Evolutionary conservation across 2,797 vertebrate species (phyloP), one percentile per base, ranked within the genome.

Genomic region (Mus minutoides): DNA sequence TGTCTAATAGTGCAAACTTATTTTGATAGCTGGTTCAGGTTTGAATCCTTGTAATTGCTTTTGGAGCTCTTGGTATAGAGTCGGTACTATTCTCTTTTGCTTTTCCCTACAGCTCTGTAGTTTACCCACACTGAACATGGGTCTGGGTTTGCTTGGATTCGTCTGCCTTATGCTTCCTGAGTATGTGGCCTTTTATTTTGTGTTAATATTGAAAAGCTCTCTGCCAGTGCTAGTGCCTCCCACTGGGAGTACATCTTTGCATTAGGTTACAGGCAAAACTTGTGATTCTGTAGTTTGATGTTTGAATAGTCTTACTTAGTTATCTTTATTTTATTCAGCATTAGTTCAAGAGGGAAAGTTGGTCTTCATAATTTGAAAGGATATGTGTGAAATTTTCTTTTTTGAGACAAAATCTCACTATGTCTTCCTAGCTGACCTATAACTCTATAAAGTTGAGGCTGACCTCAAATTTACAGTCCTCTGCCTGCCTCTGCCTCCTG

Each of bases 351-450:
- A 88, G 46, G 11, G 84, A 71, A 86, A 58, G 52, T 85, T 85
- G 60, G 31, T 94, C 92, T 97, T 87, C 34, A 58, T 94, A 85
- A 43, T 58, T 88, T 88, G 54, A 40, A 73, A 40, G 69, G 29
- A 86, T 79, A 69, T 69, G 0, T 96, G 19, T 94, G 34, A 29
- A 87, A 89, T 90, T 93, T 49, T 49, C 6, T 83, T 52, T 52
- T 69, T 52, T 86, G 43, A 67, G 62, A 67, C 83, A 85, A 67
- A 85, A 85, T 49, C 8, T 83, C 26, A 46, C 80, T 84, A 43
- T 60, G 37, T 10, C 43, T 86, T 52, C 19, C 43, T 69, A n/a
- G 83, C 83, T 86, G 62, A 21, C 62, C 83, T 86, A 6, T 11
- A 67, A 52, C 43, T 85, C 43, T 67, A 13, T 60, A 49, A 49